phyloP scores from a whole-genome alignment of 2,797 vertebrate species.

The Parotocinclus haroldoi region DNA sequence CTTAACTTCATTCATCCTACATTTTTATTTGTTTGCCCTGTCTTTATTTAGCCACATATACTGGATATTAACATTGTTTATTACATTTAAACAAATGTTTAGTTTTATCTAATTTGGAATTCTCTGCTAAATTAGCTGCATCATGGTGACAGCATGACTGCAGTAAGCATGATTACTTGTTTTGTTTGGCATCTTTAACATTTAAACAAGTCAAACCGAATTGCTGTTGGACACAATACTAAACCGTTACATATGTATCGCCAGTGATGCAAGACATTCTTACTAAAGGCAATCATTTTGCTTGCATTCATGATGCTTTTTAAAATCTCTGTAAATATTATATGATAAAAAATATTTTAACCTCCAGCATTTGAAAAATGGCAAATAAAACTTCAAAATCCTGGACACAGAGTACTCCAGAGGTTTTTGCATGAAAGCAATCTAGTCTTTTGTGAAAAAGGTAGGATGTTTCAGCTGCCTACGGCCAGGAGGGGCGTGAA shows the following conservation, averaged over 20 bases:
- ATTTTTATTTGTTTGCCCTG: no score
- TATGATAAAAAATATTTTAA: constrained; percentile 69
- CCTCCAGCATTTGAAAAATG: constrained; percentile 53
- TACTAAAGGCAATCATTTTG: constrained; percentile 42
- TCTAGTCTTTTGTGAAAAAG: constrained; percentile 57
- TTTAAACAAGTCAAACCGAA: no score
- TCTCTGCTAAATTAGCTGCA: no score
- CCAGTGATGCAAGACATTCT: constrained; percentile 16
- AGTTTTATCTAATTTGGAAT: no score
- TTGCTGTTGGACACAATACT: constrained; percentile 20
- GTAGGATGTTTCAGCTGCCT: constrained; percentile 68
- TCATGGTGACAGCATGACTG: no score
- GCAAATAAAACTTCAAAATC: constrained; percentile 54
- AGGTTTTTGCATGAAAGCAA: constrained; percentile 73
- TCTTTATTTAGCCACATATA: no score
- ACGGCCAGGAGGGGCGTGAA: constrained; percentile 76
- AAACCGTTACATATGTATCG: constrained; percentile 5
- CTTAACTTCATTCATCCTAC: no score
- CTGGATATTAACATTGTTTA: no score
- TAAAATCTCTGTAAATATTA: constrained; percentile 64
- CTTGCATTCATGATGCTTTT: constrained; percentile 64
- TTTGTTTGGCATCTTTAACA: no score
- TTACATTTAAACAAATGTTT: no score
- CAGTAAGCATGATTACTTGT: no score
- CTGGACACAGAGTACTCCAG: constrained; percentile 66